A percentile compares a stretch with the other conserved stretches of the same genome.
These are phyloP conservation scores for Parnassius glacialis DNA, from an alignment of 2,888 invertebrate species.

Conservation along the genomic window DNA sequence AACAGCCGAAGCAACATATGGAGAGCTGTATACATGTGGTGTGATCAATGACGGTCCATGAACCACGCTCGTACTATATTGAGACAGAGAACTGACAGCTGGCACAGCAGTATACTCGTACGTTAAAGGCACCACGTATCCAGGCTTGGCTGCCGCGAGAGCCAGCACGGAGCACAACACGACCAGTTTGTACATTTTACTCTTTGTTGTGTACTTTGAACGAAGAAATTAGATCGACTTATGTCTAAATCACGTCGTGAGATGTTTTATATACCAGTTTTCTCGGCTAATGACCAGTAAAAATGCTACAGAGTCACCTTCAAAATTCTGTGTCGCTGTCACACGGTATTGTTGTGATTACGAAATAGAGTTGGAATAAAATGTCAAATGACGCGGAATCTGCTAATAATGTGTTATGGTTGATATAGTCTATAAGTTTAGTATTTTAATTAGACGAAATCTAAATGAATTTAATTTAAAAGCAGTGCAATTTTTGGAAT, in stretches of 20 bases:
- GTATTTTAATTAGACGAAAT: too few species aligned
- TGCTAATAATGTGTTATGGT: neutral
- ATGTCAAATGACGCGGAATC: slow-evolving; percentile 22
- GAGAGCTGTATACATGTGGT: slow-evolving; percentile 42
- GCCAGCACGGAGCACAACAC: slow-evolving; percentile 82
- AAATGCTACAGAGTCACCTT: slow-evolving; percentile 45
- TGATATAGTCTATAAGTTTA: too few species aligned
- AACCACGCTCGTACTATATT: slow-evolving; percentile 54
- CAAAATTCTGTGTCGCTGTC: slow-evolving; percentile 40
- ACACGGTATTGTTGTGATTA: slow-evolving; percentile 21
- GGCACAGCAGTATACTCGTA: slow-evolving; percentile 33
- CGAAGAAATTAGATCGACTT: slow-evolving; percentile 63
- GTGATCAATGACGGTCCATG: slow-evolving; percentile 44
- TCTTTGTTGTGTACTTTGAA: slow-evolving; percentile 65
- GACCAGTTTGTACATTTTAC: slow-evolving; percentile 79
- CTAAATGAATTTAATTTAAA: too few species aligned
- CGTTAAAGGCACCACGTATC: slow-evolving; percentile 48
- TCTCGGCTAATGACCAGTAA: slow-evolving; percentile 39
- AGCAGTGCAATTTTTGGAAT: too few species aligned
- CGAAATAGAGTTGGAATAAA: slow-evolving; percentile 7
- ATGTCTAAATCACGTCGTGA: slow-evolving; percentile 46
- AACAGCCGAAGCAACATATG: slow-evolving; percentile 34
- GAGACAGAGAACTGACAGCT: slow-evolving; percentile 40
- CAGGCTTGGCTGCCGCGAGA: slow-evolving; percentile 79
- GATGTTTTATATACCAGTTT: slow-evolving; percentile 61